These are phyloP conservation scores for Chionodraco myersi DNA, from an alignment of 2,113 vertebrate species.

Conservation along the genomic window DNA sequence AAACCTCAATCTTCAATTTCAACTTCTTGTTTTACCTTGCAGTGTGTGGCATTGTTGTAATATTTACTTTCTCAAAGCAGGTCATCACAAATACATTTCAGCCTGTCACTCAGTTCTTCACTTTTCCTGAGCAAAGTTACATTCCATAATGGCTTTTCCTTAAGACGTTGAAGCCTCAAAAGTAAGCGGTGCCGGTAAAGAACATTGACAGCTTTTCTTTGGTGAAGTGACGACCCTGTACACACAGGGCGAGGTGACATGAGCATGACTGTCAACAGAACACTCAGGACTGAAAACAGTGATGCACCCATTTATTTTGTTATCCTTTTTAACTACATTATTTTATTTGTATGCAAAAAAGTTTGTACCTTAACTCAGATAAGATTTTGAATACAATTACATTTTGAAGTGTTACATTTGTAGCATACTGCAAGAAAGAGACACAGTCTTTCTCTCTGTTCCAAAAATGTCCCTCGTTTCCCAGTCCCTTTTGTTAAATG, in stretches of 20 bases:
- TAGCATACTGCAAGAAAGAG: background rate
- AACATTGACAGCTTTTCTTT: constrained; percentile 23
- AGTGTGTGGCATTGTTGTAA: background rate
- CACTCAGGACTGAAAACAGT: background rate
- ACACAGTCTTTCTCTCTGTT: background rate
- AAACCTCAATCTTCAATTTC: background rate
- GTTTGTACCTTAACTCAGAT: too few species aligned
- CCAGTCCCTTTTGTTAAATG: constrained; percentile 4
- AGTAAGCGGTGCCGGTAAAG: background rate
- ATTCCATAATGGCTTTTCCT: background rate
- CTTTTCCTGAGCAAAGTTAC: background rate
- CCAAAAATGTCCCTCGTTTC: background rate
- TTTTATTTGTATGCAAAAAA: too few species aligned
- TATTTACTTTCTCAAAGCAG: background rate
- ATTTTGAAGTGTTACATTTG: constrained; percentile 12
- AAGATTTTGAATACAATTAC: too few species aligned
- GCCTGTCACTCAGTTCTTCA: background rate
- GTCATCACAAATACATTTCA: background rate
- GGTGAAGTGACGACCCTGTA: constrained; percentile 31
- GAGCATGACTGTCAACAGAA: constrained; percentile 20
- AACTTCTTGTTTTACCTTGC: background rate
- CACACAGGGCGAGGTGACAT: constrained; percentile 34
- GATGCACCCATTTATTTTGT: background rate
- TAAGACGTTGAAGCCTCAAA: background rate
- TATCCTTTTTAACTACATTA: background rate